Conservation (phyloP, 2,113 vertebrate genomes). For the Sorex araneus region DNA sequence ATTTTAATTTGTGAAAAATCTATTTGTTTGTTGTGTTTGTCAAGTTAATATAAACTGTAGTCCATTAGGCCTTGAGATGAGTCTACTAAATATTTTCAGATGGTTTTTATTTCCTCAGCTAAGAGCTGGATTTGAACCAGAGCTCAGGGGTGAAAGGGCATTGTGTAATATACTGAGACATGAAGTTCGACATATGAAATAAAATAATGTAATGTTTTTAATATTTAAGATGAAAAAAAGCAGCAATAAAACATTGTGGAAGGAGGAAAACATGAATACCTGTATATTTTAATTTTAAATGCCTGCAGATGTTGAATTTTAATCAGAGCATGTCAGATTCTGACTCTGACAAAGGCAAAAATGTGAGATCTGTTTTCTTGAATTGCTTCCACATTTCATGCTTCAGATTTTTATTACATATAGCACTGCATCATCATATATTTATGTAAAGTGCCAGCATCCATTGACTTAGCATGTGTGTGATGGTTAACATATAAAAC, state of each 20-base stretch:
- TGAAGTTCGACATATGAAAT: constrained; percentile 85
- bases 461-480: constrained; percentile 85
- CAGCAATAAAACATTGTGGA: constrained; percentile 87
- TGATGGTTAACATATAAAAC: constrained; percentile 88
- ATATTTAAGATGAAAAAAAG: constrained; percentile 91
- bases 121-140: constrained; percentile 91
- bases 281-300: constrained; percentile 91
- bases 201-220: constrained; percentile 90
- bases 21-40: constrained; percentile 90
- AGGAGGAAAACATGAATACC: constrained; percentile 90
- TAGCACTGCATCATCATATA: constrained; percentile 90
- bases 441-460: constrained; percentile 92
- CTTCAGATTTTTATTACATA: constrained; percentile 90
- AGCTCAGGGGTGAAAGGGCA: constrained; percentile 91
- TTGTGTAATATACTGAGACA: constrained; percentile 91
- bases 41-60: constrained; percentile 85
- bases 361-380: constrained; percentile 91
- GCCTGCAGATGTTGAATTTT: constrained; percentile 92
- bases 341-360: constrained; percentile 90
- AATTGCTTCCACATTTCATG: constrained; percentile 91
- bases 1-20: constrained; percentile 88
- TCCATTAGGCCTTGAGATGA: constrained; percentile 86
- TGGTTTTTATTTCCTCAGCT: constrained; percentile 90
- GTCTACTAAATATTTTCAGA: constrained; percentile 90
- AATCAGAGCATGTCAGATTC: constrained; percentile 91